Evolutionary conservation across 2,888 invertebrate genomes (phyloP).

Genomic region (Petrolisthes manimaculis): DNA sequence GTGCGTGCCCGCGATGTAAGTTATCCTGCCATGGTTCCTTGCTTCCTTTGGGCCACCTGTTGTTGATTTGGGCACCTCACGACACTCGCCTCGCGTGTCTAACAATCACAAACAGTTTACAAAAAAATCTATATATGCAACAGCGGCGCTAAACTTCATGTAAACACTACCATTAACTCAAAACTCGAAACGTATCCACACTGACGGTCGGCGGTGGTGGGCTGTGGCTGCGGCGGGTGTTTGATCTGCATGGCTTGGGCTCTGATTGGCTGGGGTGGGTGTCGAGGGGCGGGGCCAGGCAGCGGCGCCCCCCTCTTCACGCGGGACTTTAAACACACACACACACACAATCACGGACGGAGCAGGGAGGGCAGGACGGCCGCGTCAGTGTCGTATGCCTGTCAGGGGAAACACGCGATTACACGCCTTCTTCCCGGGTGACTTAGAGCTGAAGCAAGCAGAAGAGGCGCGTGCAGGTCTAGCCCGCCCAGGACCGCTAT

Average conservation of each 20-base stretch:
- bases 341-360: conserved; percentile 37
- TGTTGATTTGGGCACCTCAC: no score
- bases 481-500: not conserved
- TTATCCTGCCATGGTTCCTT: no score
- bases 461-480: conserved; percentile 24
- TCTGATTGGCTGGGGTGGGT: conserved; percentile 39
- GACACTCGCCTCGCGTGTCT: not conserved
- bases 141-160: conserved; percentile 58
- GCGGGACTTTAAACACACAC: conserved; percentile 52
- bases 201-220: conserved; percentile 34
- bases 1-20: no score
- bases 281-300: conserved; percentile 45
- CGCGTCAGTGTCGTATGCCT: conserved; percentile 60
- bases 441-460: conserved; percentile 57
- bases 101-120: not conserved
- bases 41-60: no score
- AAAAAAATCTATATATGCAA: conserved; percentile 15
- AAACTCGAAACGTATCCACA: conserved; percentile 57
- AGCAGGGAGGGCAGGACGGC: conserved; percentile 21
- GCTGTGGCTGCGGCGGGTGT: conserved; percentile 50
- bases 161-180: conserved; percentile 61
- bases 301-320: conserved; percentile 48
- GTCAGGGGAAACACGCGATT: conserved; percentile 55
- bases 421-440: conserved; percentile 55
- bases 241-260: conserved; percentile 43